A percentile compares a stretch with the other conserved stretches of the same genome.
Evolutionary conservation across 1,140 invertebrate species (phyloP).

Genomic region (Drosophila albomicans): DNA sequence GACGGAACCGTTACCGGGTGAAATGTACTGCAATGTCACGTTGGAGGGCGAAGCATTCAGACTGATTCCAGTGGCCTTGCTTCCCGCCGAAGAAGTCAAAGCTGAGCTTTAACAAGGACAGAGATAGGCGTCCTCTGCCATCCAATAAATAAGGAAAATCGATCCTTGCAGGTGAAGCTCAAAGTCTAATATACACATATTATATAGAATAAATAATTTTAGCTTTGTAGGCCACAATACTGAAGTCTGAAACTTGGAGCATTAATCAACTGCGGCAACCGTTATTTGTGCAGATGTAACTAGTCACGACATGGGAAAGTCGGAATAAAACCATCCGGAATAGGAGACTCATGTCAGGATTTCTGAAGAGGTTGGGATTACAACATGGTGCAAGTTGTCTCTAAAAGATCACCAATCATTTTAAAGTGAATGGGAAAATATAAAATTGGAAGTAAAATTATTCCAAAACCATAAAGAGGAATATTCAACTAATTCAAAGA

Average conservation of each 20-base stretch:
- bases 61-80: constrained; percentile 31
- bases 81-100: constrained; percentile 9
- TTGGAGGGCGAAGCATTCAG: constrained; percentile 46
- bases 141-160: not conserved
- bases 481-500: too few species aligned
- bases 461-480: not conserved
- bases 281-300: constrained; percentile 22
- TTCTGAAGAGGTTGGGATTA: not conserved
- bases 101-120: constrained; percentile 19
- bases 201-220: not conserved
- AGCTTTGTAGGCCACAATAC: not conserved
- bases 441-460: not conserved
- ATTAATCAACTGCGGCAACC: constrained; percentile 25
- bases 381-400: not conserved
- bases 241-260: constrained; percentile 18
- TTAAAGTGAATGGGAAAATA: not conserved
- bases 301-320: constrained; percentile 6
- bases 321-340: not conserved
- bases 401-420: not conserved
- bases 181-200: not conserved
- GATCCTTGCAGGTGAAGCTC: constrained; percentile 1
- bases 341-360: not conserved
- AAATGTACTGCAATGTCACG: constrained; percentile 15
- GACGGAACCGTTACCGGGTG: constrained; percentile 6
- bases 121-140: not conserved